phyloP scores from a whole-genome alignment of 1,140 invertebrate species.

The Zophobas atratus region DNA sequence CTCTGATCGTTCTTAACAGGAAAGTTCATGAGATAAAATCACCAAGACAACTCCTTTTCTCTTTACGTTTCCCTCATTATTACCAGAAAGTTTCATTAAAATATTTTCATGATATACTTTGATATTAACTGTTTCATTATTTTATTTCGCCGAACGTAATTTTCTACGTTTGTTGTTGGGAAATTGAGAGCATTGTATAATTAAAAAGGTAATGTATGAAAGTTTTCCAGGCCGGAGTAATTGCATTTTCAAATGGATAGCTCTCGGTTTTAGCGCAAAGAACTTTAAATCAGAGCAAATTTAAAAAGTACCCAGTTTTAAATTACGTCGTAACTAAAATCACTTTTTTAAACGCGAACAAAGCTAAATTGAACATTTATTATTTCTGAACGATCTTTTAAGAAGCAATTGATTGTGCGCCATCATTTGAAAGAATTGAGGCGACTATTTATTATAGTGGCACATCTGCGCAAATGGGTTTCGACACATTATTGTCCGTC shows the following conservation, averaged over 20 bases:
- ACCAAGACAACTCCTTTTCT: not conserved
- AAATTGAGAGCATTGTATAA: not conserved
- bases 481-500: too few relatives aligned
- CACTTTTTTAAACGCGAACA: slow-evolving; percentile 3
- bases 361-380: not conserved
- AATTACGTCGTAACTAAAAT: not conserved
- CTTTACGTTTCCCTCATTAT: not conserved
- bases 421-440: too few relatives aligned
- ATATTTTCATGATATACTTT: too few relatives aligned
- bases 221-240: slow-evolving; percentile 4
- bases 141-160: not conserved
- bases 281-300: slow-evolving; percentile 14
- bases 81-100: too few relatives aligned
- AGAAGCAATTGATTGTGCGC: not conserved
- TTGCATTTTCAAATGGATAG: slow-evolving; percentile 19
- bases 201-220: not conserved
- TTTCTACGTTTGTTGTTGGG: not conserved
- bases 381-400: not conserved
- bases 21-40: slow-evolving; percentile 8
- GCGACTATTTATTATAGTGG: too few relatives aligned
- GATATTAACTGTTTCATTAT: too few relatives aligned
- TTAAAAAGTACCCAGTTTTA: slow-evolving; percentile 1
- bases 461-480: too few relatives aligned
- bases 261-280: slow-evolving; percentile 1
- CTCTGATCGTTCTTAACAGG: slow-evolving; percentile 1